Percentiles rank a stretch among this genome's conserved stretches.
These are phyloP conservation scores for Frankliniella fusca DNA, from an alignment of 2,888 invertebrate species.

Conservation along the genomic window DNA sequence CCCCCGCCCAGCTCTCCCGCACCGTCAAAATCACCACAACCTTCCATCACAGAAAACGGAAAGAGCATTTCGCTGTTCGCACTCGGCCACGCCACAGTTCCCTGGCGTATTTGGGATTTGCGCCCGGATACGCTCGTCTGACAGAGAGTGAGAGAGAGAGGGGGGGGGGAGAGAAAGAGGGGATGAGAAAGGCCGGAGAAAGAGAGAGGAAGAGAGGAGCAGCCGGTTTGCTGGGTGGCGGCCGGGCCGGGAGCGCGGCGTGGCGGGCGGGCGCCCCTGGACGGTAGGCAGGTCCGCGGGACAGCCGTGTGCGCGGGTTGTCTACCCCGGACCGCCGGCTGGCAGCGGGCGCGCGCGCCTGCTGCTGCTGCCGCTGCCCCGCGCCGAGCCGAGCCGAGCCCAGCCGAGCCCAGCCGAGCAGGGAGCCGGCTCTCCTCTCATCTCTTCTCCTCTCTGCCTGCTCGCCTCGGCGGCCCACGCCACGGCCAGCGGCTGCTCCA, in stretches of 20 bases:
- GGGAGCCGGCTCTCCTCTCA: background rate
- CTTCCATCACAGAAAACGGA: too few species aligned
- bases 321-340: background rate
- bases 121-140: background rate
- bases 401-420: background rate
- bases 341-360: background rate
- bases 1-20: background rate
- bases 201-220: background rate
- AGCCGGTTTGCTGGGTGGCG: background rate
- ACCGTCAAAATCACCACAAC: too few species aligned
- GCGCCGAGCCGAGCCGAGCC: background rate
- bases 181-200: background rate
- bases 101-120: too few species aligned
- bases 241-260: background rate
- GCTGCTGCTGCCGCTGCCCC: background rate
- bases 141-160: background rate
- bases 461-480: background rate
- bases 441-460: background rate
- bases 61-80: too few species aligned
- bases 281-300: background rate
- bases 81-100: too few species aligned
- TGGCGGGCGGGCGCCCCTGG: slow-evolving; percentile 1
- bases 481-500: too few species aligned
- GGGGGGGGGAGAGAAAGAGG: background rate
- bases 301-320: background rate